A percentile compares a stretch with the other conserved stretches of the same genome.
Evolutionary conservation across 2,797 vertebrate genomes (phyloP).

Genomic region (Odontamblyopus lacepedii): DNA sequence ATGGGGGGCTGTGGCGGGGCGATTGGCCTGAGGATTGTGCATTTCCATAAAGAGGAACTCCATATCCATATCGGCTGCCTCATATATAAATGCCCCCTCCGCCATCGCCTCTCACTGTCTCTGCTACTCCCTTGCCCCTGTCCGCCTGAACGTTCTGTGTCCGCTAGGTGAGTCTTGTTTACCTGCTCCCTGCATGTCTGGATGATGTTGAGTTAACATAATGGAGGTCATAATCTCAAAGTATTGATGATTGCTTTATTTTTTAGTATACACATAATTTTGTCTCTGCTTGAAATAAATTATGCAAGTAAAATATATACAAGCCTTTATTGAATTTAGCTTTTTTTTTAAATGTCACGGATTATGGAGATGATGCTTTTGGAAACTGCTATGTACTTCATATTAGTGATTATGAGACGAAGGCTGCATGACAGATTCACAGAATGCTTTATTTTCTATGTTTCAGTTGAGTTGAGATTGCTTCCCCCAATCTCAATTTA

Average conservation of each 20-base stretch:
- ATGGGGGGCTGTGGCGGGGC: constrained; percentile 66
- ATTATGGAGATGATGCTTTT: not conserved
- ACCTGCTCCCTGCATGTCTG: constrained; percentile 12
- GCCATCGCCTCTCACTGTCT: constrained; percentile 44
- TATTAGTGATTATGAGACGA: not conserved
- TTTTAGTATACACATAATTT: too few species aligned
- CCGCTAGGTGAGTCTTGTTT: constrained; percentile 60
- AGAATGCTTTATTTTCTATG: not conserved
- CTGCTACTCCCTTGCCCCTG: constrained; percentile 38
- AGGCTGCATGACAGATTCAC: not conserved
- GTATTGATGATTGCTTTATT: too few species aligned
- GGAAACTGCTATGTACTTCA: not conserved
- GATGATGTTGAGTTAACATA: not conserved
- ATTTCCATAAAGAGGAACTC: constrained; percentile 78
- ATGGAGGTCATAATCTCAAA: too few species aligned
- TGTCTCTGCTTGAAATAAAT: too few species aligned
- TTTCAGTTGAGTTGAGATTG: not conserved
- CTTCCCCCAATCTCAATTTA: not conserved
- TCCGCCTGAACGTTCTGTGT: constrained; percentile 45
- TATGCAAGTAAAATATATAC: too few species aligned
- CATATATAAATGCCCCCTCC: constrained; percentile 58
- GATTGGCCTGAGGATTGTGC: constrained; percentile 72
- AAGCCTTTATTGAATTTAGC: too few species aligned
- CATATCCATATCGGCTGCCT: constrained; percentile 47
- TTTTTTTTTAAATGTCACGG: not conserved